Evolutionary conservation across 2,888 invertebrate genomes (phyloP), one percentile per base, ranked within the genome.

Genomic region (Chironomus riparius): DNA sequence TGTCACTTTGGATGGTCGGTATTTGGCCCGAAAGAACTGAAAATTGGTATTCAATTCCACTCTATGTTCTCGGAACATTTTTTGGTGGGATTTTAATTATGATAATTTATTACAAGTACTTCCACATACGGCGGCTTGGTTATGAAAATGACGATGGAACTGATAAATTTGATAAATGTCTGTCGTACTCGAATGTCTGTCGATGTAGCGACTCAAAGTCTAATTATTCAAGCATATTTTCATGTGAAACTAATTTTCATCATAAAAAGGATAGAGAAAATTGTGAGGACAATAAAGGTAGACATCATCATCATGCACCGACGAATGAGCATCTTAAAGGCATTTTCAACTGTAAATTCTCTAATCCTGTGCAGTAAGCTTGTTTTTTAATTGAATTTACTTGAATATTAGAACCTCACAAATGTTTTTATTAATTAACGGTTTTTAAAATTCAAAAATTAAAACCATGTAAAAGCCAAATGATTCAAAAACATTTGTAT

Each of bases 291-390:
- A 69, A 68, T n/a, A 75, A 62, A 38, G 48, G 48, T 21, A 24
- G 77, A 47, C 79, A 78, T 70, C 80, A 80, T 15, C 80, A 81
- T 38, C 81, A 81, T 6, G 87, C 87, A 0, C 90, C 91, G 79
- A 92, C 93, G 4, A 76, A 76, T 47, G 76, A 68, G 13, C 76
- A 76, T 69, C 28, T 76, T 10, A 76, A 76, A 0, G 94, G 94
- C 0, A 94, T 95, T n/a, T 95, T 95, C 82, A 95, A 94, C 82
- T 94, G 95, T 81, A 88, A 94, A 61, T 93, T 95, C 80, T 87
- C 89, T 3, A 93, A 93, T 81, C 92, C 94, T 0, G 87, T 88
- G 70, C 88, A 87, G 87, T 87, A 81, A 80, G 78, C 78, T 56
- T 50, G 50, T 1, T 10, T 38, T 38, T 2, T 1, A 38, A 38